Percentiles rank a stretch among this genome's conserved stretches.
phyloP scores from a whole-genome alignment of 2,113 vertebrate species.

The Anhinga rufa region DNA sequence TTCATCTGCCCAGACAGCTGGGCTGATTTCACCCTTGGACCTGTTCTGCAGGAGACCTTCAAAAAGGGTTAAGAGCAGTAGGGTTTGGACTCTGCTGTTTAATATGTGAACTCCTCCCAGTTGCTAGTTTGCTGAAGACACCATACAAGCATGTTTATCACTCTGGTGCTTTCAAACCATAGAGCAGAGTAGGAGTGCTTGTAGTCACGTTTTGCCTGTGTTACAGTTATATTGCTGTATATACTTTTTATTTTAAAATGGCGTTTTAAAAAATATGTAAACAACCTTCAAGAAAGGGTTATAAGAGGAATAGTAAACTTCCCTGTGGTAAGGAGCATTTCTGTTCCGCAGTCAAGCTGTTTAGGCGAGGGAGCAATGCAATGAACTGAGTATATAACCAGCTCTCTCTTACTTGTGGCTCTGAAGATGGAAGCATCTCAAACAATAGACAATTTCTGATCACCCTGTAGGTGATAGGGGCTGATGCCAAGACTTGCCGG shows the following conservation, averaged over 20 bases:
- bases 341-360: background rate
- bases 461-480: background rate
- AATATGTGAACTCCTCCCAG: background rate
- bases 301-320: background rate
- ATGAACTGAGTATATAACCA: background rate
- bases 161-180: background rate
- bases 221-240: background rate
- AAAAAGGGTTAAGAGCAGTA: background rate
- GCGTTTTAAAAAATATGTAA: background rate
- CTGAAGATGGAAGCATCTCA: background rate
- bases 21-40: background rate
- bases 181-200: background rate
- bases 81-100: background rate
- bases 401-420: background rate
- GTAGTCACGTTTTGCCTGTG: background rate
- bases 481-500: background rate
- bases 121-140: background rate
- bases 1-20: constrained; percentile 22
- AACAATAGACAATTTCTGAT: background rate
- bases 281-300: background rate
- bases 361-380: background rate
- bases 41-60: background rate
- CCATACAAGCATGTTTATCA: background rate
- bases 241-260: background rate
- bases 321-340: background rate